Percentiles rank a stretch among this genome's conserved stretches.
Conservation (phyloP, 2,888 invertebrate species). For the Bruchidius siliquastri region DNA sequence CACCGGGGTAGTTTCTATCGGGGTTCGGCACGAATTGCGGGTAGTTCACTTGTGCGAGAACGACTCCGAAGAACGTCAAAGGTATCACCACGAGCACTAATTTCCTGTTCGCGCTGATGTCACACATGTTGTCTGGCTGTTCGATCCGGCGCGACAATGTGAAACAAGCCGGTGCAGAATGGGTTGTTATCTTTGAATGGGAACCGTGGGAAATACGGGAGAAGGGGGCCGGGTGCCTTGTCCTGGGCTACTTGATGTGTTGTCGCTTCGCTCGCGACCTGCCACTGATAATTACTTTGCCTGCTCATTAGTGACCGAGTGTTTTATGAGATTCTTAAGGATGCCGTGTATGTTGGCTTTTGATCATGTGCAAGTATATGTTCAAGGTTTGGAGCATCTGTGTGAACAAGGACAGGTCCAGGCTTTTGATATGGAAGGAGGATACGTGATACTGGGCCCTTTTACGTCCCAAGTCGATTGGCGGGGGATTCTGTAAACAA, state of each 20-base stretch:
- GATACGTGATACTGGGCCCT: too few relatives aligned
- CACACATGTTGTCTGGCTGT: conserved; percentile 34
- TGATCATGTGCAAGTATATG: background rate
- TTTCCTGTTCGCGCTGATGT: conserved; percentile 34
- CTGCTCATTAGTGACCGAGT: conserved; percentile 6
- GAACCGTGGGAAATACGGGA: conserved; percentile 37
- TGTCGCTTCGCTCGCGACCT: conserved; percentile 3
- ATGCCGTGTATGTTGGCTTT: background rate
- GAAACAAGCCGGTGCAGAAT: background rate
- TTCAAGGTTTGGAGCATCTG: background rate
- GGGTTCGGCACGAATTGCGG: conserved; percentile 15
- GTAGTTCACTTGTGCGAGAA: conserved; percentile 10
- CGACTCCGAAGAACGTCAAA: conserved; percentile 5
- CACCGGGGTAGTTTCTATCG: conserved; percentile 28
- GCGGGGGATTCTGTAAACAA: too few relatives aligned
- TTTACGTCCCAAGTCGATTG: too few relatives aligned
- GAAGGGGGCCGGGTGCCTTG: conserved; percentile 38
- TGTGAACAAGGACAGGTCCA: too few relatives aligned
- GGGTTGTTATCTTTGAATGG: conserved; percentile 29
- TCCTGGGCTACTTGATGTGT: conserved; percentile 27
- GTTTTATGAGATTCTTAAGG: conserved; percentile 10
- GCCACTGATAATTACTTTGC: background rate
- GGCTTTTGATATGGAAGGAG: too few relatives aligned
- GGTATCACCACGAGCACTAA: conserved; percentile 16
- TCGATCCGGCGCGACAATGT: too few relatives aligned